phyloP scores from a whole-genome alignment of 2,113 vertebrate species.

The Tautogolabrus adspersus region DNA sequence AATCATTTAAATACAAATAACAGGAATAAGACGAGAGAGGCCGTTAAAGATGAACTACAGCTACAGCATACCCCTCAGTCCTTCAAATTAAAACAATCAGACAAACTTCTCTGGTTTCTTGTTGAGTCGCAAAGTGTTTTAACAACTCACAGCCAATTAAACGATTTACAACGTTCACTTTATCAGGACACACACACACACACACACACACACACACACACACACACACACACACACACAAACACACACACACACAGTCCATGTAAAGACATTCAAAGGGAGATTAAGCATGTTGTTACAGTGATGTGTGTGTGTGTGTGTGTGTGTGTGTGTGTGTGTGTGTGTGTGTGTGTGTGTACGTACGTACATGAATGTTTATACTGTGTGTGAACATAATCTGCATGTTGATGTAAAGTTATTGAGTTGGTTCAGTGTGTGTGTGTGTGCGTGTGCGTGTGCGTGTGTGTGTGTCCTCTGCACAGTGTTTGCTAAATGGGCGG shows the following conservation, averaged over 20 bases:
- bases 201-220: too few species aligned
- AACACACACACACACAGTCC: background rate
- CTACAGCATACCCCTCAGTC: too few species aligned
- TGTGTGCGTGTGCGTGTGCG: slow-evolving; percentile 9
- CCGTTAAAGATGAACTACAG: too few species aligned
- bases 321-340: background rate
- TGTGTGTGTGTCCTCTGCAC: background rate
- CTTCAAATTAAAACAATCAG: too few species aligned
- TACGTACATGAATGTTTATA: background rate
- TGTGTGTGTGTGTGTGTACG: background rate
- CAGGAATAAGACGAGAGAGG: too few species aligned
- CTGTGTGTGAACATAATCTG: background rate
- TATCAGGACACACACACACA: too few species aligned
- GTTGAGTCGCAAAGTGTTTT: too few species aligned
- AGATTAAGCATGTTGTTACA: background rate
- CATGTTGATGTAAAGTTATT: background rate
- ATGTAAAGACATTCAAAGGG: background rate
- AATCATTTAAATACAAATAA: too few species aligned
- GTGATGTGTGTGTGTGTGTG: background rate
- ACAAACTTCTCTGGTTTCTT: too few species aligned
- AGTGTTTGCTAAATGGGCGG: slow-evolving; percentile 36
- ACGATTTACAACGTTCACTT: background rate
- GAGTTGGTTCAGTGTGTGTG: background rate
- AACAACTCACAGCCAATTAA: too few species aligned
- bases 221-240: background rate